phyloP scores from a whole-genome alignment of 2,888 invertebrate species.

The Apomyelois bistriatella region DNA sequence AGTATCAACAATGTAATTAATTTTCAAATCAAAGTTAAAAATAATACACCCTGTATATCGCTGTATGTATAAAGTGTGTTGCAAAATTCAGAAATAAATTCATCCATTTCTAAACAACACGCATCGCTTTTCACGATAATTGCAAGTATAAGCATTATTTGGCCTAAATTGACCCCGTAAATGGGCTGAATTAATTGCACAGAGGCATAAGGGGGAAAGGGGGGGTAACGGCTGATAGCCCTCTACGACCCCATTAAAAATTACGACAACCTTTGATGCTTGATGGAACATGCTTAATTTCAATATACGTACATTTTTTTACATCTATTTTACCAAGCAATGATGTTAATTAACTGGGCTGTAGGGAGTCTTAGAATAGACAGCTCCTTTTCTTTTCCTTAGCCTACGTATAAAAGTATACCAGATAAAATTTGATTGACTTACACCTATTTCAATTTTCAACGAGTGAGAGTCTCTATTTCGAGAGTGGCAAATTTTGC shows the following conservation, averaged over 20 bases:
- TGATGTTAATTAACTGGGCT: too few relatives aligned
- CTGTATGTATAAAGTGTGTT: too few relatives aligned
- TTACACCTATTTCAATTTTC: too few relatives aligned
- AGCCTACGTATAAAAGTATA: too few relatives aligned
- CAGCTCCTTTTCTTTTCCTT: too few relatives aligned
- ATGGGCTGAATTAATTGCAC: constrained; percentile 3
- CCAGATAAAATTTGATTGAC: too few relatives aligned
- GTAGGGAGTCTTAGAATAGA: too few relatives aligned
- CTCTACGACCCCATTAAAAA: constrained; percentile 9
- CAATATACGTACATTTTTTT: not conserved
- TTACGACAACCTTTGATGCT: constrained; percentile 4
- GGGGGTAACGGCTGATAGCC: constrained; percentile 1
- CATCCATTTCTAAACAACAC: not conserved
- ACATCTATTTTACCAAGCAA: too few relatives aligned
- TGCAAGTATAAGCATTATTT: not conserved
- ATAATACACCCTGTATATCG: not conserved
- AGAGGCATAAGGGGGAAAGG: not conserved
- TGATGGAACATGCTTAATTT: constrained; percentile 4
- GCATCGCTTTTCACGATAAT: constrained; percentile 5
- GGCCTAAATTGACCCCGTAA: not conserved
- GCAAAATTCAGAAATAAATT: not conserved
- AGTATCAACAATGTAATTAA: too few relatives aligned
- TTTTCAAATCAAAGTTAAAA: not conserved
- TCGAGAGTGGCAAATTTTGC: too few relatives aligned
- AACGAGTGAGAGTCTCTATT: too few relatives aligned